Evolutionary conservation across 2,888 invertebrate species (phyloP), one percentile per base, ranked within the genome.

Genomic region (Glaucopsyche alexis): DNA sequence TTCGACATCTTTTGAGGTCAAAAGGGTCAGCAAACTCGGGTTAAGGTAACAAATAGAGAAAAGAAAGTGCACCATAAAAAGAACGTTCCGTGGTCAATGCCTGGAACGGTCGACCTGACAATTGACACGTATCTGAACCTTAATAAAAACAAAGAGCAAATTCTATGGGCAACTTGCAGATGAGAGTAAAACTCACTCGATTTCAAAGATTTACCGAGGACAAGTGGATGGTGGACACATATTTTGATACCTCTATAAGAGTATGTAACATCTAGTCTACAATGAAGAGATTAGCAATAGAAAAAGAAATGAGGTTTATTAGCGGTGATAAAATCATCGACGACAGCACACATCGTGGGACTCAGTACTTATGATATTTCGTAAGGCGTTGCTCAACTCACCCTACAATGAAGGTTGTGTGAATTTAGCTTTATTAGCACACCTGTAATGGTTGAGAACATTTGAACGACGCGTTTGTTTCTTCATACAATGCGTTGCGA

Each of bases 281-380:
- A 69, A 47, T 69, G 45, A 66, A 9, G 11, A 67, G 45, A 67
- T 1, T 42, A 67, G 16, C 47, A 47, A 67, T 45, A 16, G 45
- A 47, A 49, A 69, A 47, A 45, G 45, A 19, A 69, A 81, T 77
- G 77, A 77, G 75, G 75, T 78, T 80, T 81, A 79, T 78, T 79
- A 79, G 81, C 81, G 81, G 82, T 82, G 84, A 83, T 80, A 81
- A 81, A 75, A 42, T 79, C 81, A 82, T 83, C 80, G 82, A 45
- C 16, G 67, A 67, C 42, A 29, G 81, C 80, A 80, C 80, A 79
- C 49, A 79, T 84, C 82, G 82, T 82, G 84, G 83, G 83, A 83
- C 83, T 81, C 75, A 77, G 79, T 78, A 80, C 78, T 78, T 80
- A 80, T 80, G 78, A 79, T 75, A 74, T 86, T 81, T 82, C 80